These are phyloP conservation scores for Dryobotodes eremita DNA, from an alignment of 2,888 invertebrate genomes.

Conservation along the genomic window DNA sequence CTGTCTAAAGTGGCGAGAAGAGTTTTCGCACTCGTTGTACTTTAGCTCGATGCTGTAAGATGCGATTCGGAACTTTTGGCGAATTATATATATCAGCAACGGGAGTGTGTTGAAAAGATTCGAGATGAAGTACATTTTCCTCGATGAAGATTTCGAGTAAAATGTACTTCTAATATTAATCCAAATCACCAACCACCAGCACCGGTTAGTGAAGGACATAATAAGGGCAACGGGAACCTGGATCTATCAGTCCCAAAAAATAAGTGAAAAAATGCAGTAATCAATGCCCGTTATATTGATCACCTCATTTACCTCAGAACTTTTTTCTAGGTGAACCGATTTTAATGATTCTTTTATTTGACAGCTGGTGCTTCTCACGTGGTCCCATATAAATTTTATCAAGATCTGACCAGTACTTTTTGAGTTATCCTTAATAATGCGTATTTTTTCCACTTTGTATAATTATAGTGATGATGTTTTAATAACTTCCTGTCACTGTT, in stretches of 20 bases:
- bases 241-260: background rate
- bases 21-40: slow-evolving; percentile 1
- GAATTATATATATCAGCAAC: background rate
- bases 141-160: background rate
- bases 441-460: too few relatives aligned
- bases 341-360: too few relatives aligned
- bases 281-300: too few relatives aligned
- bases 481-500: too few relatives aligned
- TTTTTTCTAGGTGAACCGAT: too few relatives aligned
- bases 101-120: background rate
- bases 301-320: too few relatives aligned
- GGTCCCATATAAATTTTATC: too few relatives aligned
- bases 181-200: background rate
- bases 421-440: too few relatives aligned
- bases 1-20: background rate
- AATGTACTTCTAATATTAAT: background rate
- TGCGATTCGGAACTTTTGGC: background rate
- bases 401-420: too few relatives aligned
- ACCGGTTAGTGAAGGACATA: background rate
- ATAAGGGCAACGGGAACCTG: background rate
- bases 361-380: too few relatives aligned
- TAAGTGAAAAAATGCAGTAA: background rate
- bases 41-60: background rate
- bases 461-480: too few relatives aligned
- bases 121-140: background rate